A percentile compares a stretch with the other conserved stretches of the same genome.
Evolutionary conservation across 2,113 vertebrate genomes (phyloP).

Genomic region (Siniperca chuatsi): DNA sequence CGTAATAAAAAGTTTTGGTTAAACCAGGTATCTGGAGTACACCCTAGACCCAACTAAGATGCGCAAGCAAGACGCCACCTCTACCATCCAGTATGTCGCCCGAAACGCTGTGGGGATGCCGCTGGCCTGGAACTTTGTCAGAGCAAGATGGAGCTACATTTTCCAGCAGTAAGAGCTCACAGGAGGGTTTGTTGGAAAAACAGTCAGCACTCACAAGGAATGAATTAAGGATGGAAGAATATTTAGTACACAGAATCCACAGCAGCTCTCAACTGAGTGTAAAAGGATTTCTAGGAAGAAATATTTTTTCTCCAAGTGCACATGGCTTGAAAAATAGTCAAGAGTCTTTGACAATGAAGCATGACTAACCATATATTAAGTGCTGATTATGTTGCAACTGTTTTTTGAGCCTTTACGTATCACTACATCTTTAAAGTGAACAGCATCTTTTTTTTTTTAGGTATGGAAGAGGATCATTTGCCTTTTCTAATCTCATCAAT

Average conservation of each 20-base stretch:
- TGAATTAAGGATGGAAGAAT: background rate
- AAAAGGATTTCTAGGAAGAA: background rate
- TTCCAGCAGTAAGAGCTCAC: constrained; percentile 86
- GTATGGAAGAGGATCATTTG: constrained; percentile 90
- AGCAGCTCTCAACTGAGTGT: background rate
- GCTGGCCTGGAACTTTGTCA: constrained; percentile 93
- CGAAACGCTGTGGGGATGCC: constrained; percentile 87
- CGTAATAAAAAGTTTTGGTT: background rate
- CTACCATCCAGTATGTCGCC: constrained; percentile 88
- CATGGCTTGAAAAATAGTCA: background rate
- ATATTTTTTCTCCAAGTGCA: background rate
- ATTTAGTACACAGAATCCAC: background rate
- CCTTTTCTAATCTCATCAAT: constrained; percentile 87
- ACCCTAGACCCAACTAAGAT: constrained; percentile 86
- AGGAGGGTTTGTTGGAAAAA: background rate
- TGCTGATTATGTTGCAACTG: background rate
- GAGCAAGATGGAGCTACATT: constrained; percentile 86
- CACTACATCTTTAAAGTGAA: background rate
- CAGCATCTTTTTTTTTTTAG: constrained; percentile 70
- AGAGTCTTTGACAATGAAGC: background rate
- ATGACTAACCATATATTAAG: background rate
- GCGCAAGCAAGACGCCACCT: constrained; percentile 90
- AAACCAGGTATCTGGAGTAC: constrained; percentile 89
- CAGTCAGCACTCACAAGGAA: rapidly evolving
- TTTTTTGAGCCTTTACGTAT: background rate